Base-by-base conservation (phyloP, 2,888 invertebrate species). In the Leptopterna dolabrata region DNA sequence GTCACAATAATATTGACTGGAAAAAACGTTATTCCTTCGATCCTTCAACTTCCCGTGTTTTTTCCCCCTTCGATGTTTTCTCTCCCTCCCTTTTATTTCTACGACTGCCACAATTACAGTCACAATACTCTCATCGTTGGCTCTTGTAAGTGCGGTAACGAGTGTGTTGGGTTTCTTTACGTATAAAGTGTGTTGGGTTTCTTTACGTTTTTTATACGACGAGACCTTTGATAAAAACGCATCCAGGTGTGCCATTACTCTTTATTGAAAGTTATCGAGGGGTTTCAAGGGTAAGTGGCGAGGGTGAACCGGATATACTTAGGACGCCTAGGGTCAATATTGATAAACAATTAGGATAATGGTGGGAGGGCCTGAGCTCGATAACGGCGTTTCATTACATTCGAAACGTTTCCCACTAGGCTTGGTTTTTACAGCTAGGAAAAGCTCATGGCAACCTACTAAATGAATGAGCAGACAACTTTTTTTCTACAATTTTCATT, bases 281-380 rank as follows among this genome's bases (percentile, higher is more conserved):
- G 51, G 51, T n/a, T n/a, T 51, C n/a, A 4, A 16, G n/a, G 51
- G n/a, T n/a, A 51, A 51, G 4, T n/a, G 51, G 51, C 4, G 6
- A n/a, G n/a, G 51, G 51, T n/a, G 51, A 51, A 51, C 51, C 51
- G 76, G 36, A 76, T 41, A 76, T 30, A 76, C 76, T 76, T 76
- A 76, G 41, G 76, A 36, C 29, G 63, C 24, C 82, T 82, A 36
- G 63, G 51, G 82, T 82, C 82, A 82, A 82, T 82, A 82, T 82
- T 82, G 82, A 55, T 82, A 82, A 82, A 82, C 82, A 82, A 82
- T 82, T 82, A 82, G 82, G 82, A 55, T 55, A n/a, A 82, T 29
- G 41, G 24, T 30, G 76, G 76, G 76, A 30, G 76, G 41, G 36
- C 41, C 76, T 4, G 76, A 36, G 76, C 36, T 41, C 36, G 76